Evolutionary conservation across 53 echinoderm and acorn worm species (phyloP).

Genomic region (Echinometra lucunter): DNA sequence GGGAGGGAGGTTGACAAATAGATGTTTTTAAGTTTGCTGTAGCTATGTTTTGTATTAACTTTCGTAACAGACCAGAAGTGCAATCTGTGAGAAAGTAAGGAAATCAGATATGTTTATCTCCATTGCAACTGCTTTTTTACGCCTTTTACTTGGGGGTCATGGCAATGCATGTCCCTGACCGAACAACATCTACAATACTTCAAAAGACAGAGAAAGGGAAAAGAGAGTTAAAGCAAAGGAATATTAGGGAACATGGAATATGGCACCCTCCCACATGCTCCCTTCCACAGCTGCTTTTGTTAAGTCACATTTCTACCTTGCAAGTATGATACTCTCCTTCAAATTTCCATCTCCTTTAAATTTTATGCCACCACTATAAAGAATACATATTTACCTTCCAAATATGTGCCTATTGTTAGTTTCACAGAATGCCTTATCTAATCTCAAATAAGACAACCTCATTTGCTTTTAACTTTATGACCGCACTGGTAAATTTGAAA

Average conservation of each 20-base stretch:
- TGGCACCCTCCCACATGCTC: too few relatives aligned
- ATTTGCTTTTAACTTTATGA: background rate
- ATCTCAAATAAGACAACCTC: background rate
- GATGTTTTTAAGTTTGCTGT: background rate
- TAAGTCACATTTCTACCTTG: background rate
- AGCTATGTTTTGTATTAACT: background rate
- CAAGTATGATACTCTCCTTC: background rate
- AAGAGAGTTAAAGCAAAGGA: too few relatives aligned
- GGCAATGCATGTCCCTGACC: too few relatives aligned
- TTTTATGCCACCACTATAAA: background rate
- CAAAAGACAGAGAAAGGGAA: too few relatives aligned
- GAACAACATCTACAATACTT: too few relatives aligned
- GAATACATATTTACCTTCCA: slow-evolving; percentile 3
- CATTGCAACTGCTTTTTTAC: too few relatives aligned
- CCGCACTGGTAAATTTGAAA: background rate
- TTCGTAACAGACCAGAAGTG: background rate
- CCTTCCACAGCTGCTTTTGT: background rate
- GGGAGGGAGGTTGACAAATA: too few relatives aligned
- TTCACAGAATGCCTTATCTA: background rate
- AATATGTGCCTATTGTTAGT: background rate
- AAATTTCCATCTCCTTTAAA: background rate
- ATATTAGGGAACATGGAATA: too few relatives aligned
- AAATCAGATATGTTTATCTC: too few relatives aligned
- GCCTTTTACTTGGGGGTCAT: too few relatives aligned
- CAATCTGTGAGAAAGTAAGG: too few relatives aligned